Evolutionary conservation across 2,113 vertebrate species (phyloP).

Genomic region (Rhizomys pruinosus): DNA sequence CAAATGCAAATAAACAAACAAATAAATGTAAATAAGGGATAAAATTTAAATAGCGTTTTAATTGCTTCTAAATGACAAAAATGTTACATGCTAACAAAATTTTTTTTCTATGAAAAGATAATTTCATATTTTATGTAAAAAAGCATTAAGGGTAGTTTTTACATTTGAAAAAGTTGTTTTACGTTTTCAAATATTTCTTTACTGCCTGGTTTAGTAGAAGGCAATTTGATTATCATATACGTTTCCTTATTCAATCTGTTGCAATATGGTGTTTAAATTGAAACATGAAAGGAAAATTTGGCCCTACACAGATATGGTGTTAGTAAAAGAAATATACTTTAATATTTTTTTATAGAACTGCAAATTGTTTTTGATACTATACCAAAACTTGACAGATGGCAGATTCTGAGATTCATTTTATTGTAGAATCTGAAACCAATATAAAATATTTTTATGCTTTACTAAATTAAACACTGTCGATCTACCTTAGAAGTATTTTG

Average conservation of each 20-base stretch:
- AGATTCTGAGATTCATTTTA: conserved; percentile 41
- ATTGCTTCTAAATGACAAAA: neutral
- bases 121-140: neutral
- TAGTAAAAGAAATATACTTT: conserved; percentile 35
- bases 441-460: neutral
- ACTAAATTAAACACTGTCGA: neutral
- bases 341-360: conserved; percentile 41
- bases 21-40: neutral
- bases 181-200: neutral
- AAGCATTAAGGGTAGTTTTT: neutral
- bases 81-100: neutral
- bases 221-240: neutral
- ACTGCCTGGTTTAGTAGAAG: neutral
- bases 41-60: neutral
- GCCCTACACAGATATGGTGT: neutral
- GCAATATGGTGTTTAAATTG: conserved; percentile 47
- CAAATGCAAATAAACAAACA: neutral
- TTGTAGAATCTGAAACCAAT: conserved; percentile 40
- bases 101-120: neutral
- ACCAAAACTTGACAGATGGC: conserved; percentile 57
- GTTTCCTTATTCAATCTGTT: conserved; percentile 9
- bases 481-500: conserved; percentile 8
- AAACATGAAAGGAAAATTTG: conserved; percentile 48
- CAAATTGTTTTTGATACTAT: conserved; percentile 38
- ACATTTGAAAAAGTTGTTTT: neutral